Conservation (phyloP, 1,140 invertebrate genomes). For the Tetragnatha versicolor region DNA sequence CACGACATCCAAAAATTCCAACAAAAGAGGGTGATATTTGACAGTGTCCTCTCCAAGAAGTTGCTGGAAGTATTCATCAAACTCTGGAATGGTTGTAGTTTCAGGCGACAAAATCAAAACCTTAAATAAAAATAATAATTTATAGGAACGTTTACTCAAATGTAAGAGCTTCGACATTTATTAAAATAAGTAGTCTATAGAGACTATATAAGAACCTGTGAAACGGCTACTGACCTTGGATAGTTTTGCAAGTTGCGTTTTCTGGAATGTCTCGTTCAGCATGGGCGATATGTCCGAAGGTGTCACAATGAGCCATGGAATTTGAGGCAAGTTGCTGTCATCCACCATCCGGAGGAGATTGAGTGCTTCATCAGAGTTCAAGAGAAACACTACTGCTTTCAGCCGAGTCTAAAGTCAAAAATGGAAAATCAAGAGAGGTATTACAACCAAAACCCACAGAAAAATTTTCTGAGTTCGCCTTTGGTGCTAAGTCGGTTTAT, state of each 20-base stretch:
- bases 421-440: no score
- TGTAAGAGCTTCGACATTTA: neutral
- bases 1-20: conserved; percentile 8
- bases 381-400: conserved; percentile 45
- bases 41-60: conserved; percentile 31
- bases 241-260: conserved; percentile 3
- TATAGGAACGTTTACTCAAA: neutral
- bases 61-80: conserved; percentile 39
- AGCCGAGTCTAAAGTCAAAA: conserved; percentile 20
- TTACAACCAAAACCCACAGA: no score
- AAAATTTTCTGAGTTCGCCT: no score
- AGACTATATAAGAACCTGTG: neutral
- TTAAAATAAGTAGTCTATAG: neutral
- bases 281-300: neutral
- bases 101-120: conserved; percentile 39
- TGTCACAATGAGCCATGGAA: conserved; percentile 40
- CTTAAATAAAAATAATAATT: neutral
- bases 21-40: conserved; percentile 36
- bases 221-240: conserved; percentile 2
- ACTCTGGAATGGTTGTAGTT: conserved; percentile 39
- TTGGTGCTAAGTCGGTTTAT: no score
- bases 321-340: neutral
- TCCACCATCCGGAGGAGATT: conserved; percentile 12
- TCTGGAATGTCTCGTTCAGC: conserved; percentile 4
- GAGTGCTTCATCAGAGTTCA: conserved; percentile 19